Evolutionary conservation across 2,888 invertebrate genomes (phyloP).

Genomic region (Drosophila fungiperda): DNA sequence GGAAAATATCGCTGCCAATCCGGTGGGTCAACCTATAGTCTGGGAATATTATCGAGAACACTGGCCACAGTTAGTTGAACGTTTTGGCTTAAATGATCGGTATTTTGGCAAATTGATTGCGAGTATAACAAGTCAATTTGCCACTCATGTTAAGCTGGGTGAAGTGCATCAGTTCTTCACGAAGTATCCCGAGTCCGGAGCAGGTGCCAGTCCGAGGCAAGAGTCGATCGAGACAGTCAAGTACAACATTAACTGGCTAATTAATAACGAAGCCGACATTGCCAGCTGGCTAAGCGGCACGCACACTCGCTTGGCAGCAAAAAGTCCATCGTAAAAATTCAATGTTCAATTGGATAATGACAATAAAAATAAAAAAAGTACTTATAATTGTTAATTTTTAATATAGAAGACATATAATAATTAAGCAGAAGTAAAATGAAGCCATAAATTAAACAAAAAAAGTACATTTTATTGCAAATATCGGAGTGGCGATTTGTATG

Average conservation of each 20-base stretch:
- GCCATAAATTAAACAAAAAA: slow-evolving; percentile 53
- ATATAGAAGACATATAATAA: slow-evolving; percentile 45
- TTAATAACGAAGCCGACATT: slow-evolving; percentile 87
- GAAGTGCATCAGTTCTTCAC: slow-evolving; percentile 92
- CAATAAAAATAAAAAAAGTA: slow-evolving; percentile 11
- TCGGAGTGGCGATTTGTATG: slow-evolving; percentile 60
- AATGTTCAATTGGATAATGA: neutral
- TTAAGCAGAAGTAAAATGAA: slow-evolving; percentile 47
- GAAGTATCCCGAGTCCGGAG: slow-evolving; percentile 93
- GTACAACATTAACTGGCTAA: slow-evolving; percentile 92
- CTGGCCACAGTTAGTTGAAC: slow-evolving; percentile 90
- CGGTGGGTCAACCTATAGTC: slow-evolving; percentile 89
- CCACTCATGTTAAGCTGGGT: slow-evolving; percentile 88
- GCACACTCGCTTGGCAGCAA: slow-evolving; percentile 23
- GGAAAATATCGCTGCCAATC: slow-evolving; percentile 88
- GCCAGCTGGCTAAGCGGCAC: slow-evolving; percentile 87
- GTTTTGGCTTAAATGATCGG: slow-evolving; percentile 92
- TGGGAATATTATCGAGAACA: slow-evolving; percentile 93
- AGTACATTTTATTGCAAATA: slow-evolving; percentile 39
- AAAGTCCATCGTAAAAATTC: slow-evolving; percentile 35
- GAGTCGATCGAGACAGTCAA: slow-evolving; percentile 91
- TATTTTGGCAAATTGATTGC: slow-evolving; percentile 91
- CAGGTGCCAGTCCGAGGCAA: slow-evolving; percentile 90
- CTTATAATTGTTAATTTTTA: slow-evolving; percentile 26
- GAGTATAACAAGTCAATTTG: slow-evolving; percentile 88